Evolutionary conservation across 2,113 vertebrate species (phyloP), one percentile per base, ranked within the genome.

Genomic region (Spermophilus dauricus): DNA sequence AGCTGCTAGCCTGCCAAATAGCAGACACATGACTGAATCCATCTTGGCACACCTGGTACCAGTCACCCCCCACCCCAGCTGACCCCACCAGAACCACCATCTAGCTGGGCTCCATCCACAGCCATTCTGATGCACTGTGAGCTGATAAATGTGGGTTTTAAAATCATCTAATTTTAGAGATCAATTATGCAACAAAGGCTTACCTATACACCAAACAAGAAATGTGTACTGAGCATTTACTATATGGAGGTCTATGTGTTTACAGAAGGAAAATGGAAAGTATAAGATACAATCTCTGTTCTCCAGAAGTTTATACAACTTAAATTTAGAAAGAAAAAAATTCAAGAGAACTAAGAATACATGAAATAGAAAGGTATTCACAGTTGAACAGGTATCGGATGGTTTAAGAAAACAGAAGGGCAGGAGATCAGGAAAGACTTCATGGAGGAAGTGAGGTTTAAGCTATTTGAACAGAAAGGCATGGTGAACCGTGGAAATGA

Each of bases 221-320:
- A 91, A 80, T 69, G 37, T 2, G 67, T 80, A 39, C 34, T 45
- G 9, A 82, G 28, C 24, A 16, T 58, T 81, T 90, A 61, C 39
- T 53, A 32, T 24, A 22, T 77, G 26, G 45, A 86, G 61, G 28
- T 78, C 65, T 86, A 16, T 69, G 8, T 89, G 73, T 97, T n/a
- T 81, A 63, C 17, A 24, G 51, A 94, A 94, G 32, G 5, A 72
- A 73, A 84, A 32, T 61, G 16, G 77, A 63, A 94, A 96, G 72
- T 75, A 86, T 45, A 88, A 56, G 20, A 73, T 34, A 45, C 2
- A 73, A 73, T 72, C 10, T 11, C 69, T 72, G 0, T 58, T 89
- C 72, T 88, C 28, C 48, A 95, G n/a, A 96, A 94, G 22, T 32
- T 58, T 78, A 58, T 58, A 67, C 42, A 82, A 65, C 63, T 83